Percentiles rank a stretch among this genome's conserved stretches.
Conservation (phyloP, 2,113 vertebrate genomes). For the Vulpes vulpes region DNA sequence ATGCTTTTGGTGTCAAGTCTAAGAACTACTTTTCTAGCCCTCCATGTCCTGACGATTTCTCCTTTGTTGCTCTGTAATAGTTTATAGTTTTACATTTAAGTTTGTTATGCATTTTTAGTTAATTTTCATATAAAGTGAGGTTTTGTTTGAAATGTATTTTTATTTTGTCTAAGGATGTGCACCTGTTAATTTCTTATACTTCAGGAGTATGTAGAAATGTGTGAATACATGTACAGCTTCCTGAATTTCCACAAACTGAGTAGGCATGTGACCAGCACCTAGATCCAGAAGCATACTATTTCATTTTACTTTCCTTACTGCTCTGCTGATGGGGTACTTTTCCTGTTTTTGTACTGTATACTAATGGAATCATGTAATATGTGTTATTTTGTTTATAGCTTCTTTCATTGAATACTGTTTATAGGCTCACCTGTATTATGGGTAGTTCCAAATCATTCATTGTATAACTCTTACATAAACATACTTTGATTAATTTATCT, state of each 20-base stretch:
- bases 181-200: not conserved
- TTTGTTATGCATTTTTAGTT: not conserved
- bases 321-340: not conserved
- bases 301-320: not conserved
- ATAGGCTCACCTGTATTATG: not conserved
- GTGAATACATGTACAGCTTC: not conserved
- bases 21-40: not conserved
- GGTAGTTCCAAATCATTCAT: not conserved
- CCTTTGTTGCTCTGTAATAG: not conserved
- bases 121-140: not conserved
- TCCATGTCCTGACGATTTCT: not conserved
- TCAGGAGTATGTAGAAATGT: not conserved
- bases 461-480: not conserved
- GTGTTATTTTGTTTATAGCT: not conserved
- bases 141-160: not conserved
- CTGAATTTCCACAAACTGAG: not conserved
- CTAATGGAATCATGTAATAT: not conserved
- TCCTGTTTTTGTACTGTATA: not conserved
- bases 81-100: not conserved
- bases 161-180: not conserved
- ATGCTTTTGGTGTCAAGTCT: not conserved
- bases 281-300: not conserved
- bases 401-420: not conserved
- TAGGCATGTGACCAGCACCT: not conserved
- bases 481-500: not conserved